These are phyloP conservation scores for Nicator chloris DNA, from an alignment of 2,113 vertebrate genomes.

Conservation along the genomic window DNA sequence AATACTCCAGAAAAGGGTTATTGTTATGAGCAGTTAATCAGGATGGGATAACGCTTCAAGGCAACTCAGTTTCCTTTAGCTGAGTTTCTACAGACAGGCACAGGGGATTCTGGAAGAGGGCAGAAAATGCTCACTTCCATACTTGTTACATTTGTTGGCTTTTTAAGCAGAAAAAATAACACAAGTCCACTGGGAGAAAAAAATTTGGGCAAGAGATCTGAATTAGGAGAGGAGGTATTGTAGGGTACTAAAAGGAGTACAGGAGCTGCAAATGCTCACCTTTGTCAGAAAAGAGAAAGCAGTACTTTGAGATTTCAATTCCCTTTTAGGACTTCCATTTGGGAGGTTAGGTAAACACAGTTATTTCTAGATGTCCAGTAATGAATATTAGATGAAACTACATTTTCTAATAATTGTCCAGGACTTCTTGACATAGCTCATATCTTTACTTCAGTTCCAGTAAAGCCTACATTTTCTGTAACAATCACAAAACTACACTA, in stretches of 20 bases:
- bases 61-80: background rate
- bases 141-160: background rate
- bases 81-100: background rate
- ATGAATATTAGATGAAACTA: background rate
- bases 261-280: background rate
- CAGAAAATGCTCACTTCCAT: background rate
- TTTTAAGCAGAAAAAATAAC: background rate
- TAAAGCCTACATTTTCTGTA: background rate
- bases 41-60: background rate
- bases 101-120: background rate
- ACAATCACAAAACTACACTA: background rate
- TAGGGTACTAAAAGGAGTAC: background rate
- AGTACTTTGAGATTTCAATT: background rate
- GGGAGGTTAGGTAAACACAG: background rate
- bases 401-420: background rate
- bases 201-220: background rate
- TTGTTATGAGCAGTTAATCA: background rate
- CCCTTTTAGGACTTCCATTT: background rate
- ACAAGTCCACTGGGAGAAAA: background rate
- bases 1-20: background rate
- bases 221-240: background rate
- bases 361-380: background rate
- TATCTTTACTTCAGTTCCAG: background rate
- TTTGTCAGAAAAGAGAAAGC: background rate
- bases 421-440: background rate